These are phyloP conservation scores for Subanguina moxae DNA, from an alignment of 1,140 invertebrate species.

Conservation along the genomic window DNA sequence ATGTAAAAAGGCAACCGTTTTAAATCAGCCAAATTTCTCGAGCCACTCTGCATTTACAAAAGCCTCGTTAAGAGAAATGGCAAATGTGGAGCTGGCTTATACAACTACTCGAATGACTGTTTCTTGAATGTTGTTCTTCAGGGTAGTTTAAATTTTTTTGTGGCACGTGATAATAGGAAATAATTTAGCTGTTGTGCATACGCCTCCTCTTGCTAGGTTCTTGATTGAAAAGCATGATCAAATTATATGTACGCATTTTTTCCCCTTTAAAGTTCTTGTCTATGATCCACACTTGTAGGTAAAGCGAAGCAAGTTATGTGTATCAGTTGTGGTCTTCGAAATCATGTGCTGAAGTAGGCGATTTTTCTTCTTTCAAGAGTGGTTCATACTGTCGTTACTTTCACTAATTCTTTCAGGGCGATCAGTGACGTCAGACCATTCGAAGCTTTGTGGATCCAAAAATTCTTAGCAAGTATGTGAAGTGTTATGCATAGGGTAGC, in stretches of 20 bases:
- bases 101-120: conserved; percentile 35
- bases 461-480: conserved; percentile 15
- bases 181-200: conserved; percentile 28
- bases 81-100: conserved; percentile 28
- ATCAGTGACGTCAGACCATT: not conserved
- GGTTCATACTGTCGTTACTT: not conserved
- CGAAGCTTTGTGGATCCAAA: conserved; percentile 15
- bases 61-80: conserved; percentile 16
- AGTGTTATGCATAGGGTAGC: not conserved
- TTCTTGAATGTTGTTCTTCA: conserved; percentile 43
- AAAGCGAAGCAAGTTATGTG: conserved; percentile 9
- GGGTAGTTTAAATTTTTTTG: too few species aligned
- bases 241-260: conserved; percentile 21
- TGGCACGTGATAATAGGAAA: too few species aligned
- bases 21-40: not conserved
- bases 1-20: not conserved
- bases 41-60: not conserved
- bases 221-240: conserved; percentile 24
- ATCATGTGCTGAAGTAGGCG: not conserved
- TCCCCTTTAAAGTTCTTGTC: not conserved
- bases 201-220: conserved; percentile 32
- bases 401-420: not conserved
- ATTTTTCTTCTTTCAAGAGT: conserved; percentile 2
- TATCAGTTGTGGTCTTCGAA: not conserved
- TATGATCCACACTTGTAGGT: not conserved